These are phyloP conservation scores for Hypsopygia costalis DNA, from an alignment of 2,888 invertebrate species.

Conservation along the genomic window DNA sequence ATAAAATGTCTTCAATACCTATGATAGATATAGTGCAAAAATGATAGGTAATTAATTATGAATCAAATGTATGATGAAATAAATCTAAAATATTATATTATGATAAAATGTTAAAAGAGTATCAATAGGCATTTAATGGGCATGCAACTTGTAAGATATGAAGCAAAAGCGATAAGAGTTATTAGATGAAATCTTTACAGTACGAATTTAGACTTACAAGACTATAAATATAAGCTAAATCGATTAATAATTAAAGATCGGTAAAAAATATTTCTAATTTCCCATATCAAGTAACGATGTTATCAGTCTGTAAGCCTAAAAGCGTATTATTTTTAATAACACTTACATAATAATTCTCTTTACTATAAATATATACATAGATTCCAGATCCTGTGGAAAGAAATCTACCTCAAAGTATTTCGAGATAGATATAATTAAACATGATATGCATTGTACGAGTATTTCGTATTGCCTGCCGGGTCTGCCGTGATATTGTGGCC, in stretches of 20 bases:
- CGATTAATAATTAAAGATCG: neutral
- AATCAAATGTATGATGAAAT: no score
- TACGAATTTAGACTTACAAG: neutral
- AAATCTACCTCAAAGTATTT: conserved; percentile 18
- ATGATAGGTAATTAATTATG: neutral
- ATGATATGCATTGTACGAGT: conserved; percentile 23
- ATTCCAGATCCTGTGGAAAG: conserved; percentile 20
- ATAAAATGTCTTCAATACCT: conserved; percentile 19
- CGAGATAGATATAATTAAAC: conserved; percentile 10
- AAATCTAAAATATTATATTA: neutral
- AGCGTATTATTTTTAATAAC: conserved; percentile 9
- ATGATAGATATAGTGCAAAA: neutral
- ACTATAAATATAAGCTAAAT: neutral
- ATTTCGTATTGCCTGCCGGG: conserved; percentile 55
- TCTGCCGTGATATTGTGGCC: conserved; percentile 71
- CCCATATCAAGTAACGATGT: neutral
- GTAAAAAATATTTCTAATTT: no score
- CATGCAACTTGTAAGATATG: neutral
- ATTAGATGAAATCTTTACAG: neutral
- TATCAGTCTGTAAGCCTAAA: conserved; percentile 33
- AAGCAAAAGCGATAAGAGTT: neutral
- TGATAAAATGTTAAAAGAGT: neutral
- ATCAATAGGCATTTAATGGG: neutral
- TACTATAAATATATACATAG: conserved; percentile 12
- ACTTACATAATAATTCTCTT: neutral